Evolutionary conservation across 2,888 invertebrate species (phyloP).

Genomic region (Macrophya alboannulata): DNA sequence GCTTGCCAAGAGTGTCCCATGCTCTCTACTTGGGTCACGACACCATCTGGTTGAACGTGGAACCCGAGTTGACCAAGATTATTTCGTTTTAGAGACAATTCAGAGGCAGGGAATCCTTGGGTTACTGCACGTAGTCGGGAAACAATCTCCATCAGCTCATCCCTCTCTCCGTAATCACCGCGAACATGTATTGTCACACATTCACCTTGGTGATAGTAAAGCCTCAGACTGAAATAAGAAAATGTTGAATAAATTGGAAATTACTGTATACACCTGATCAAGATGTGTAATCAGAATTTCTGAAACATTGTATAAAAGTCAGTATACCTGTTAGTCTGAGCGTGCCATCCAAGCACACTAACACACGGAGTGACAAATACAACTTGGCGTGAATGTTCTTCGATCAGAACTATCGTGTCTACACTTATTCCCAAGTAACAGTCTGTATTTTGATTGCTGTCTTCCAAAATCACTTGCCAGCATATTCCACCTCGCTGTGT

Average conservation of each 20-base stretch:
- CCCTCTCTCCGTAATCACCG: conserved; percentile 86
- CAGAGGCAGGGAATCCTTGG: conserved; percentile 88
- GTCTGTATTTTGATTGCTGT: conserved; percentile 87
- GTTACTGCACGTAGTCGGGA: conserved; percentile 92
- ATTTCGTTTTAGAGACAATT: conserved; percentile 91
- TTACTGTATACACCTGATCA: not conserved
- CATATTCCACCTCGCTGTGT: conserved; percentile 90
- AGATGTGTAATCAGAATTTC: not conserved
- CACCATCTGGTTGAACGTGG: conserved; percentile 95
- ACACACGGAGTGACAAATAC: conserved; percentile 93
- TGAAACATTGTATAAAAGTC: not conserved
- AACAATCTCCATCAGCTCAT: conserved; percentile 89
- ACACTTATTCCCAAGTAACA: conserved; percentile 93
- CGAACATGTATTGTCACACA: conserved; percentile 91
- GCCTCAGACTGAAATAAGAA: conserved; percentile 83
- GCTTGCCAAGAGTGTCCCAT: conserved; percentile 88
- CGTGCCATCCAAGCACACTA: conserved; percentile 89
- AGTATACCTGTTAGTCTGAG: conserved; percentile 82
- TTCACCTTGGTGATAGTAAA: conserved; percentile 97
- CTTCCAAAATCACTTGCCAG: conserved; percentile 90
- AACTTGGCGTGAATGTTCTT: conserved; percentile 90
- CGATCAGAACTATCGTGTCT: conserved; percentile 93
- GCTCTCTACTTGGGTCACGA: conserved; percentile 95
- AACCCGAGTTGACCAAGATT: conserved; percentile 93
- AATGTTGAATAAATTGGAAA: conserved; percentile 47